Conservation (phyloP, 2,113 vertebrate genomes). For the Campylomormyrus numenius region DNA sequence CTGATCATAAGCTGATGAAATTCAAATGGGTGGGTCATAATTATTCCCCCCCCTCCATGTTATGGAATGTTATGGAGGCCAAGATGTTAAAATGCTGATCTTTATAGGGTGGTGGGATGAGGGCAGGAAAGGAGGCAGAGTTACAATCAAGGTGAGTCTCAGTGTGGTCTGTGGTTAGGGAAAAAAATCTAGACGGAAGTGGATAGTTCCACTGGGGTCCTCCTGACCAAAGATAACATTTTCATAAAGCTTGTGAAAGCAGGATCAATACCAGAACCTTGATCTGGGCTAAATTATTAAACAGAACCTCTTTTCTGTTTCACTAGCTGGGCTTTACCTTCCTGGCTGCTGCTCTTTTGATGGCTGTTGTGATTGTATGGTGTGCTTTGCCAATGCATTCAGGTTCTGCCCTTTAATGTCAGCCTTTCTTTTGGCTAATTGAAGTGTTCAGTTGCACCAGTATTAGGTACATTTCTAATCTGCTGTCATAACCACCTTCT, state of each 20-base stretch:
- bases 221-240: constrained; percentile 63
- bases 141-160: constrained; percentile 58
- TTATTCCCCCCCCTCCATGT: neutral
- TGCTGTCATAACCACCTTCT: constrained; percentile 54
- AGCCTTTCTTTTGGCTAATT: constrained; percentile 28
- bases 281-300: constrained; percentile 85
- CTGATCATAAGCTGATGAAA: neutral
- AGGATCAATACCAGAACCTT: constrained; percentile 76
- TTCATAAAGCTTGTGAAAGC: constrained; percentile 72
- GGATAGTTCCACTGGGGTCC: constrained; percentile 53
- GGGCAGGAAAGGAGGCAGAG: constrained; percentile 41
- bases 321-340: constrained; percentile 72
- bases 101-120: constrained; percentile 32
- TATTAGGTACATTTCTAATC: constrained; percentile 45
- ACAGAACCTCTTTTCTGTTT: constrained; percentile 66
- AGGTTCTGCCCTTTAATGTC: constrained; percentile 46
- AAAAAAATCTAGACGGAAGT: constrained; percentile 64
- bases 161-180: constrained; percentile 45
- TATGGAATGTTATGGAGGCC: neutral
- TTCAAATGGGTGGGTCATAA: neutral
- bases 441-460: constrained; percentile 38
- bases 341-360: constrained; percentile 49
- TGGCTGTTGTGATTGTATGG: constrained; percentile 50
- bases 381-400: constrained; percentile 54
- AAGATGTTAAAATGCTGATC: constrained; percentile 31